Percentiles rank a stretch among this genome's conserved stretches.
Evolutionary conservation across 2,113 vertebrate genomes (phyloP).

Genomic region (Cygnus atratus): DNA sequence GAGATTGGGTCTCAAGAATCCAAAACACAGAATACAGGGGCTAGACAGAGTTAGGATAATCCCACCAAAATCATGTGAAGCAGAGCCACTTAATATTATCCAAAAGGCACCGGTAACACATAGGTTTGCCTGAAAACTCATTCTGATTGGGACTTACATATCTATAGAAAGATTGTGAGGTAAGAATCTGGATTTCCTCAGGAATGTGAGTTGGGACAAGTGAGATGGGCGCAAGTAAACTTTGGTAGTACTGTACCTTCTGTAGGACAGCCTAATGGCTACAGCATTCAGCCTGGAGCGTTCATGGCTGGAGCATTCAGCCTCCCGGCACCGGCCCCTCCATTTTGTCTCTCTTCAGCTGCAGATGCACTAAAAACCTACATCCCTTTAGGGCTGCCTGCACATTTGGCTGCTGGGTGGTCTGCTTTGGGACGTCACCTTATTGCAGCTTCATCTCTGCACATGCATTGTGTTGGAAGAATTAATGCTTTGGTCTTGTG

Average conservation of each 20-base stretch:
- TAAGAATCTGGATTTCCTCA: neutral
- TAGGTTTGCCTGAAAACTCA: neutral
- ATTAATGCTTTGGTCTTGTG: neutral
- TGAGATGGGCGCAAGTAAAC: neutral
- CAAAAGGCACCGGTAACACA: neutral
- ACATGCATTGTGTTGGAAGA: neutral
- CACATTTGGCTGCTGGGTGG: neutral
- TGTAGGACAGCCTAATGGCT: neutral
- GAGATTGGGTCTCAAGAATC: neutral
- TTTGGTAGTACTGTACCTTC: neutral
- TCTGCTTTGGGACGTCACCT: neutral
- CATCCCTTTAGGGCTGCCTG: neutral
- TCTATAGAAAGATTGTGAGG: neutral
- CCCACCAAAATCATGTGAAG: neutral
- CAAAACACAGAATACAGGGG: neutral
- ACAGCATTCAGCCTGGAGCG: neutral
- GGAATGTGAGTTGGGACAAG: neutral
- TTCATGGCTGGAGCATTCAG: too few relatives aligned
- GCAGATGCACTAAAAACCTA: neutral
- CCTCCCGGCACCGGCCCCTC: neutral
- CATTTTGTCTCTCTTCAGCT: neutral
- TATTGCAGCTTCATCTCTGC: neutral
- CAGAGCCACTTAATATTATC: neutral
- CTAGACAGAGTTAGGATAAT: neutral
- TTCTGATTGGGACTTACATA: neutral